A percentile compares a stretch with the other conserved stretches of the same genome.
These are phyloP conservation scores for Baccha elongata DNA, from an alignment of 2,888 invertebrate genomes.

Conservation along the genomic window DNA sequence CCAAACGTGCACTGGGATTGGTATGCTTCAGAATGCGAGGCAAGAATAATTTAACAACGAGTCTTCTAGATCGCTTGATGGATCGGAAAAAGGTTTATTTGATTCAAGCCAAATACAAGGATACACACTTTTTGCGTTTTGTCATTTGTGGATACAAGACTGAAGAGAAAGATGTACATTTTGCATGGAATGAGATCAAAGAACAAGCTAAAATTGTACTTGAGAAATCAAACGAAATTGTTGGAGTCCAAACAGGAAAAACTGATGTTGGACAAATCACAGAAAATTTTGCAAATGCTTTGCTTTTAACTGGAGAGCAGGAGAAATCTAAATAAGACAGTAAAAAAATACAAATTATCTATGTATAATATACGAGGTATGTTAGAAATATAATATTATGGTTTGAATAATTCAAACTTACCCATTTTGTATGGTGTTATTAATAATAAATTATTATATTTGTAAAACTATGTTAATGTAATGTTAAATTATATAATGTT, in stretches of 20 bases:
- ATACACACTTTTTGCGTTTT: slow-evolving; percentile 89
- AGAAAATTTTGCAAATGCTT: slow-evolving; percentile 25
- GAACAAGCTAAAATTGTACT: slow-evolving; percentile 83
- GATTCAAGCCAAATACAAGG: slow-evolving; percentile 89
- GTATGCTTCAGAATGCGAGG: slow-evolving; percentile 95
- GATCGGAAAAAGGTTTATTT: slow-evolving; percentile 91
- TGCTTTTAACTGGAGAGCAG: slow-evolving; percentile 14
- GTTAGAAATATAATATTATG: too few relatives aligned
- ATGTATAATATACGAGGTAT: too few relatives aligned
- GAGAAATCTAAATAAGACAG: slow-evolving; percentile 47
- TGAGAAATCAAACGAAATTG: background rate
- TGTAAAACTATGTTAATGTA: too few relatives aligned
- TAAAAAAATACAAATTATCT: background rate
- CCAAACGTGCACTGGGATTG: slow-evolving; percentile 89
- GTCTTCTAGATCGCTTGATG: slow-evolving; percentile 88
- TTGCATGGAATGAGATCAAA: slow-evolving; percentile 88
- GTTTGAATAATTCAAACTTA: too few relatives aligned
- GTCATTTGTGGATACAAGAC: slow-evolving; percentile 90
- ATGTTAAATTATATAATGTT: too few relatives aligned
- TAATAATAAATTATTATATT: too few relatives aligned
- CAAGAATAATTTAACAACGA: slow-evolving; percentile 87
- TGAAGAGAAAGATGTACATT: slow-evolving; percentile 88
- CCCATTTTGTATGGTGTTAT: too few relatives aligned
- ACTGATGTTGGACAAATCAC: slow-evolving; percentile 34
- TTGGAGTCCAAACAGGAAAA: slow-evolving; percentile 9